Evolutionary conservation across 2,797 vertebrate species (phyloP).

Genomic region (Borostomias antarcticus): DNA sequence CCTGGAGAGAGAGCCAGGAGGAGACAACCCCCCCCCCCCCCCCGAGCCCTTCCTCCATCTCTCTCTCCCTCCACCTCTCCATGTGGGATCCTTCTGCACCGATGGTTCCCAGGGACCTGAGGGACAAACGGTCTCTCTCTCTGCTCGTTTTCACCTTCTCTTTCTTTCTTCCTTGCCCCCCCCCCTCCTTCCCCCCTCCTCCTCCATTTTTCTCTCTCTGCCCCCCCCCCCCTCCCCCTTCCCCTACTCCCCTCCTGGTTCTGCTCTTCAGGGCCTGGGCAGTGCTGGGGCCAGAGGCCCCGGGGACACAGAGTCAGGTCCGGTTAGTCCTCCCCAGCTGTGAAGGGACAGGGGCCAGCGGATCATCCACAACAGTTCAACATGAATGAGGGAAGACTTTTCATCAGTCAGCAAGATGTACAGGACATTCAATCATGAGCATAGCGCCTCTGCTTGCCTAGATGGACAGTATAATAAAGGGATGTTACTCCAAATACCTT

Average conservation of each 20-base stretch:
- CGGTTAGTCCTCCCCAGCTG: conserved; percentile 83
- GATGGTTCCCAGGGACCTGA: conserved; percentile 93
- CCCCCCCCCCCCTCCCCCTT: too few relatives aligned
- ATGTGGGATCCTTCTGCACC: conserved; percentile 96
- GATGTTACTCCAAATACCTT: too few relatives aligned
- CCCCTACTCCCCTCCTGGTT: conserved; percentile 67
- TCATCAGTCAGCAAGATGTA: background rate
- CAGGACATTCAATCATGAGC: too few relatives aligned
- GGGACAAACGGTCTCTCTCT: conserved; percentile 87
- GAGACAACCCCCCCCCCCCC: conserved; percentile 38
- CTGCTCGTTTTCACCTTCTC: too few relatives aligned
- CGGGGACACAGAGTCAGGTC: conserved; percentile 84
- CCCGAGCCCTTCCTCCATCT: conserved; percentile 63
- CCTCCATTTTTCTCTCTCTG: background rate
- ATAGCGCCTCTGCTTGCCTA: too few relatives aligned
- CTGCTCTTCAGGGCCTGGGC: conserved; percentile 86
- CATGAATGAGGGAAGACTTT: conserved; percentile 9
- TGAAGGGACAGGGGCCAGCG: conserved; percentile 72
- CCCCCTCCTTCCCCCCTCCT: background rate
- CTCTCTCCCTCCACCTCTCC: conserved; percentile 85
- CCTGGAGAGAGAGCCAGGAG: conserved; percentile 64
- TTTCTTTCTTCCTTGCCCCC: conserved; percentile 29
- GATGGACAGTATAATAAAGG: too few relatives aligned
- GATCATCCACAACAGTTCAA: too few relatives aligned
- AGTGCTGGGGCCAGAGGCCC: conserved; percentile 85